Percentiles rank a stretch among this genome's conserved stretches.
Conservation (phyloP, 2,797 vertebrate genomes). For the Clangula hyemalis region DNA sequence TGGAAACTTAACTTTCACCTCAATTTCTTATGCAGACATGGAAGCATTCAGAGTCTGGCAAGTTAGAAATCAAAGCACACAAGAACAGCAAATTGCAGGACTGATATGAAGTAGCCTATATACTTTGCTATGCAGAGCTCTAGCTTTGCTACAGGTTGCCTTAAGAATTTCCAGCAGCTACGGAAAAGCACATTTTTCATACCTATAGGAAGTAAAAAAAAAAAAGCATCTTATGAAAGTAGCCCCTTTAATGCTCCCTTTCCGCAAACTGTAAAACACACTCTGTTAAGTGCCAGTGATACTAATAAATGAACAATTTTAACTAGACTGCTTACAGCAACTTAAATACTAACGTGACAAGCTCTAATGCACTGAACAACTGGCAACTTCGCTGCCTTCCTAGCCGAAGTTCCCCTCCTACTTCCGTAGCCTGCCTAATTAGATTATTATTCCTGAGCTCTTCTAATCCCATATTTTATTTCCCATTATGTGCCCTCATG, state of each 20-base stretch:
- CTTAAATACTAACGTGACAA: background rate
- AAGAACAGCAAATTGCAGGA: background rate
- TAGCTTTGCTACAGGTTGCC: background rate
- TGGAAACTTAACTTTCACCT: background rate
- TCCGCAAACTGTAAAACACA: background rate
- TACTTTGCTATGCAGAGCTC: background rate
- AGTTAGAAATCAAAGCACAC: background rate
- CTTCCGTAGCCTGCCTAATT: background rate
- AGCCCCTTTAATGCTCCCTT: background rate
- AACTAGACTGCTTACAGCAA: background rate
- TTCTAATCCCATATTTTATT: background rate
- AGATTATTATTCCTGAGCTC: background rate
- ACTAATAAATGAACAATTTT: accelerated
- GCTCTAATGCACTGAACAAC: background rate
- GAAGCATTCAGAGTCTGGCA: background rate
- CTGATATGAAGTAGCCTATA: background rate
- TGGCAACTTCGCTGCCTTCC: background rate
- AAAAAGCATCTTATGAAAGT: background rate
- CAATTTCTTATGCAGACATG: background rate
- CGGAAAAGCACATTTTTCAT: background rate
- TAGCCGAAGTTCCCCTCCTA: background rate
- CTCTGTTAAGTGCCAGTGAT: background rate
- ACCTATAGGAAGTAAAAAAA: background rate
- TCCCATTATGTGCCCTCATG: background rate
- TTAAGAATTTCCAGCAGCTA: background rate